These are phyloP conservation scores for Uloborus plumipes DNA, from an alignment of 2,888 invertebrate genomes.

Conservation along the genomic window DNA sequence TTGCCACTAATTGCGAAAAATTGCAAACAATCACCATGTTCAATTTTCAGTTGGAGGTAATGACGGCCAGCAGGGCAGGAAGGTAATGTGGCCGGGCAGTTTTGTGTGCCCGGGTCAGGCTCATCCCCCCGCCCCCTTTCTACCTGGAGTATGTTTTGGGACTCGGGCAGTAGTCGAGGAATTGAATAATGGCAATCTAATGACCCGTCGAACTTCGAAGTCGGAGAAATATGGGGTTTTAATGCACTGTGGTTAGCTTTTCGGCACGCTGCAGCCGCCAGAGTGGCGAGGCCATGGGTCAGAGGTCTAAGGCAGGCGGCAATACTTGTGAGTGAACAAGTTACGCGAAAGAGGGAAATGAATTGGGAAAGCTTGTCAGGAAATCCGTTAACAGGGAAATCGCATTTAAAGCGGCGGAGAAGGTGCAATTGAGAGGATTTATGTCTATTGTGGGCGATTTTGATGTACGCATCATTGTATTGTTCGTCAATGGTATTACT, in stretches of 20 bases:
- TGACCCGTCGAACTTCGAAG: slow-evolving; percentile 38
- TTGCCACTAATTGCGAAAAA: slow-evolving; percentile 51
- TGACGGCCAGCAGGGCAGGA: slow-evolving; percentile 1
- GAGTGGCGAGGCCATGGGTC: slow-evolving; percentile 35
- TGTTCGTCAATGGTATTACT: no score
- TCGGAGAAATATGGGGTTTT: slow-evolving; percentile 52
- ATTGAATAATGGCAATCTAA: slow-evolving; percentile 55
- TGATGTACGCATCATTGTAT: no score
- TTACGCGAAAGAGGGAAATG: no score
- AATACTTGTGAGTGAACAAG: neutral
- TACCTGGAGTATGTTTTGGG: slow-evolving; percentile 10
- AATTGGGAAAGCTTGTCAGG: no score
- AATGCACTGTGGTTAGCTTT: slow-evolving; percentile 48
- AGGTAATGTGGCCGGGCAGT: neutral
- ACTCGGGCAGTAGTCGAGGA: slow-evolving; percentile 40
- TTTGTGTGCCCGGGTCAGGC: slow-evolving; percentile 19
- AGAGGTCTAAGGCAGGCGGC: slow-evolving; percentile 18
- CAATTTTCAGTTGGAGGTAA: slow-evolving; percentile 21
- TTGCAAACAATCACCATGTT: slow-evolving; percentile 50
- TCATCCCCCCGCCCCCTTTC: slow-evolving; percentile 13
- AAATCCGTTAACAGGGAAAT: no score
- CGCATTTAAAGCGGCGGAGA: no score
- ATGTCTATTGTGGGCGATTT: no score
- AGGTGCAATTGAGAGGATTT: no score
- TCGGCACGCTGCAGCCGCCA: slow-evolving; percentile 33